Base-by-base conservation (phyloP, 1,140 invertebrate species). In the Agraylea sexmaculata region DNA sequence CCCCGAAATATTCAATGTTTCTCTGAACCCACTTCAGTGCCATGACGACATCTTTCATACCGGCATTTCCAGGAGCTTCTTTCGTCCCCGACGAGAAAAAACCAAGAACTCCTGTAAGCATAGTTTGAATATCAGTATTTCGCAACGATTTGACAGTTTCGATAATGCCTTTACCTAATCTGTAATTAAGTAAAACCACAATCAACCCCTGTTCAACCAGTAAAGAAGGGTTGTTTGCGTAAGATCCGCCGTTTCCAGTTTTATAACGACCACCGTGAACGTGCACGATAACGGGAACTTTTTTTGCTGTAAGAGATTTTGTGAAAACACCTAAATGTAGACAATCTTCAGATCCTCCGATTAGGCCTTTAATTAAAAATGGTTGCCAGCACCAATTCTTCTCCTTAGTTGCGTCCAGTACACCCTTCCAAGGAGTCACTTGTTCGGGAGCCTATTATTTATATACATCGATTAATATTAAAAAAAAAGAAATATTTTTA, bases 101-200 rank as follows among this genome's bases (percentile, higher is more conserved):
- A 19, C 80, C 79, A 52, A 78, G 64, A 15, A 69, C 62, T 16
- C 73, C 77, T n/a, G n/a, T n/a, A n/a, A n/a, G n/a, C n/a, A n/a
- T n/a, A n/a, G n/a, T n/a, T n/a, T n/a, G n/a, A n/a, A n/a, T n/a
- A n/a, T n/a, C n/a, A n/a, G n/a, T n/a, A n/a, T n/a, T n/a, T n/a
- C n/a, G n/a, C n/a, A n/a, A n/a, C n/a, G n/a, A n/a, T n/a, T n/a
- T n/a, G n/a, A n/a, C n/a, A n/a, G n/a, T n/a, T n/a, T n/a, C n/a
- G n/a, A n/a, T n/a, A n/a, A n/a, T n/a, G n/a, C n/a, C n/a, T n/a
- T n/a, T n/a, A n/a, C n/a, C n/a, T 10, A 79, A 51, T 42, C 80
- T 67, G 43, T 74, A 83, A 53, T 82, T 83, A 5, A 82, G 62
- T 3, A 73, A 75, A 2, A 84, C 75, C 2, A 81, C 52, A 7